These are phyloP conservation scores for Sebastes goodei DNA, from an alignment of 2,797 vertebrate species.

Conservation along the genomic window DNA sequence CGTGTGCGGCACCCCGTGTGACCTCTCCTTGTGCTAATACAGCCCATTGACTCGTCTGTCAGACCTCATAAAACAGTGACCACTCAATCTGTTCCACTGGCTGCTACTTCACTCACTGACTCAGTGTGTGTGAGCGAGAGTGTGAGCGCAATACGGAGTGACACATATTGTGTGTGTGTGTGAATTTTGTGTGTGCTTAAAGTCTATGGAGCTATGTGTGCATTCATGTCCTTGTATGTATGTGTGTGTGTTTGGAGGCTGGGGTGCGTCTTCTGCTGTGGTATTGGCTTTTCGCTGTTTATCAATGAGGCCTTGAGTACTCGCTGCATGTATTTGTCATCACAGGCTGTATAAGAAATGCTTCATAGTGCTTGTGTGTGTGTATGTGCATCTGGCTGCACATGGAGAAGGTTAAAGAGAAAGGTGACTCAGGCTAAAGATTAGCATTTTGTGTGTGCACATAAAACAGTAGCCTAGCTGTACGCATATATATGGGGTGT, in stretches of 20 bases:
- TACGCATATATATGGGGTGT: not conserved
- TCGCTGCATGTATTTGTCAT: conserved; percentile 23
- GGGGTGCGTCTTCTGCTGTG: not conserved
- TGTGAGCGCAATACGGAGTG: conserved; percentile 5
- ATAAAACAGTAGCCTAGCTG: not conserved
- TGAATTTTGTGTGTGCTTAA: not conserved
- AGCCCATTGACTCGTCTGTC: conserved; percentile 60
- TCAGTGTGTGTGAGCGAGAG: not conserved
- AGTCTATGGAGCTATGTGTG: not conserved
- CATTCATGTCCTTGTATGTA: too few relatives aligned
- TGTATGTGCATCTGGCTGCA: not conserved
- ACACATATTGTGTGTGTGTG: conserved; percentile 8
- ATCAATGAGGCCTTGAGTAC: conserved; percentile 27
- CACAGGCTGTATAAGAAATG: not conserved
- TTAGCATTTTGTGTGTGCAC: conserved; percentile 7
- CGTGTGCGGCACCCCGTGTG: not conserved
- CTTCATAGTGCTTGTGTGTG: too few relatives aligned
- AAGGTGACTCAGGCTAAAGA: conserved; percentile 8
- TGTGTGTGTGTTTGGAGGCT: not conserved
- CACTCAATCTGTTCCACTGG: conserved; percentile 59
- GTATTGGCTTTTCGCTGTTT: not conserved
- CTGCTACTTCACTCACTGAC: conserved; percentile 35
- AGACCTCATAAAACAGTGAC: conserved; percentile 52
- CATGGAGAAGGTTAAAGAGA: conserved; percentile 24
- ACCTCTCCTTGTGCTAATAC: conserved; percentile 37